Base-by-base conservation (phyloP, 1,140 invertebrate species). In the Chelonus insularis region DNA sequence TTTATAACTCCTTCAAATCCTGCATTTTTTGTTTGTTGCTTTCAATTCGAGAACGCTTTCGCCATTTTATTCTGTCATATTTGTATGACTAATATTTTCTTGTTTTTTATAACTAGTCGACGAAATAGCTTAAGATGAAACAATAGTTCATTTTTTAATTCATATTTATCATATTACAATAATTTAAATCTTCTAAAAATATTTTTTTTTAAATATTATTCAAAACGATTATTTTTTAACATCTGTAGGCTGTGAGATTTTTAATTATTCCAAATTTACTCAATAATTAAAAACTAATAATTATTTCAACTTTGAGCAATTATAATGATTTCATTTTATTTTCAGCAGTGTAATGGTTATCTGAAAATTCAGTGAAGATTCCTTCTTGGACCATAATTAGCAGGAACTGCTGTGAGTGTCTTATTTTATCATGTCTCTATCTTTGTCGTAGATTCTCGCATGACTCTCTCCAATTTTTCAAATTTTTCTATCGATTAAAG, bases 21-120 rank as follows among this genome's bases (percentile, higher is more conserved):
- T n/a, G n/a, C n/a, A n/a, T n/a, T n/a, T n/a, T n/a, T n/a, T n/a
- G n/a, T 34, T 62, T 60, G 41, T 55, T 55, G 34, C 58, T 11
- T 37, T 60, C 21, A 41, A 9, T 8, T 37, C 25, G 52, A 54
- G 39, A 55, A 51, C 37, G 41, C 54, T 47, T 37, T 66, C 68
- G 66, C 68, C 68, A 70, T 70, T 61, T 70, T 70, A 66, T 55
- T 66, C 66, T 66, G 66, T 70, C 68, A 66, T 34, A 47, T 36
- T 7, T 50, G 12, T 59, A 9, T 32, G 54, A 34, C 25, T 34
- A 4, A 23, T 18, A 56, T 43, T 20, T 12, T 3, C 0, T 36
- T 52, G n/a, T 21, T 21, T 14, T 9, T 7, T 54, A 16, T 4
- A 36, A 18, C n/a, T 11, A 20, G 12, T 54, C n/a, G 9, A 21